Percentiles rank a stretch among this genome's conserved stretches.
These are phyloP conservation scores for Cyprinus carpio DNA, from an alignment of 2,113 vertebrate genomes.

Conservation along the genomic window DNA sequence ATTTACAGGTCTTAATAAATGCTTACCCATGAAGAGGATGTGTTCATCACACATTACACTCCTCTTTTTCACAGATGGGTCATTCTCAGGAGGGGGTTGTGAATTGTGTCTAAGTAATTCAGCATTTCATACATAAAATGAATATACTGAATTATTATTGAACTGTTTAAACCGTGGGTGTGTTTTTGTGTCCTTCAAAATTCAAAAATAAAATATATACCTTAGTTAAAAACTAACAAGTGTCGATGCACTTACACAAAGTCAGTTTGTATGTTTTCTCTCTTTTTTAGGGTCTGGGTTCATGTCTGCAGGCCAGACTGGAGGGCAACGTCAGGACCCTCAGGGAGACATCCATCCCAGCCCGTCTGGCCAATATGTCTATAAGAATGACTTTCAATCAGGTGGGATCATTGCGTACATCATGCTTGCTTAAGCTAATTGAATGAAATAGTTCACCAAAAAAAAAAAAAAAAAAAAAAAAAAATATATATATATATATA, in stretches of 20 bases:
- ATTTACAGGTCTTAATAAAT: no score
- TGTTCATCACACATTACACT: no score
- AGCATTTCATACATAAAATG: not conserved
- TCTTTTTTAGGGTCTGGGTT: constrained; percentile 42
- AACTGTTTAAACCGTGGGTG: no score
- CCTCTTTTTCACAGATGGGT: not conserved
- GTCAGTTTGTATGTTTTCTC: not conserved
- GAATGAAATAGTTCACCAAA: not conserved
- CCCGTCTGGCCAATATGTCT: constrained; percentile 63
- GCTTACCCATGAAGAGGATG: no score
- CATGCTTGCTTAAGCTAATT: not conserved
- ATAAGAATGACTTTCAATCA: constrained; percentile 69
- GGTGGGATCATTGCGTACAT: constrained; percentile 63
- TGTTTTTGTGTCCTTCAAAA: no score
- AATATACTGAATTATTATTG: not conserved
- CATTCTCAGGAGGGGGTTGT: not conserved
- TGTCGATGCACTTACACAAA: not conserved
- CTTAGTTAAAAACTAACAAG: not conserved
- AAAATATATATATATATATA: no score
- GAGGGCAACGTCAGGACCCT: constrained; percentile 63
- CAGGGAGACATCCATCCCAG: constrained; percentile 46
- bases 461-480: no score
- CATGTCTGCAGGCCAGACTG: constrained; percentile 42
- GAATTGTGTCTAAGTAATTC: not conserved
- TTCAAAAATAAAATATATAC: no score